Base-by-base conservation (phyloP, 2,797 vertebrate genomes). In the Todus mexicanus region DNA sequence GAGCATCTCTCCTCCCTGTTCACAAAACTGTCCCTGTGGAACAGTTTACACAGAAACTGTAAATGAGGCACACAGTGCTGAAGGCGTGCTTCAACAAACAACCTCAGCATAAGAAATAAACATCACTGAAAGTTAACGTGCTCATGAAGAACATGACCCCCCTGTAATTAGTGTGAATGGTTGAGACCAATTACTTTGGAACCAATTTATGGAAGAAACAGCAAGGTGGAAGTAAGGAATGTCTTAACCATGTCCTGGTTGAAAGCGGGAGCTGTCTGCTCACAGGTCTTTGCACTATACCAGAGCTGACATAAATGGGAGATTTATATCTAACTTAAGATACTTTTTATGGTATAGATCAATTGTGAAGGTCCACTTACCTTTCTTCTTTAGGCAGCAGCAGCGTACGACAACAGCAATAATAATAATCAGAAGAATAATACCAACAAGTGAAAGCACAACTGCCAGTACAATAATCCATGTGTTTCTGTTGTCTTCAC, bases 391-490 rank as follows among this genome's bases (percentile, higher is more conserved):
- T 11, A 93, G 47, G 53, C 90, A 97, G 53, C 96, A 96, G 92
- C 94, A 97, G 92, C 96, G 97, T 68, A 97, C 92, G 17, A 97
- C 78, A 12, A 97, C 65, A 21, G 84, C 84, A 68, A 97, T 82
- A 65, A 97, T 12, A 75, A 95, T 9, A 16, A 97, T 63, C 90
- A 98, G 92, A 72, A 97, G 91, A 85, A 97, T 77, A 95, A 97
- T 23, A 89, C 96, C 95, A 90, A 87, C 78, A 40, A 97, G 3
- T 14, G 97, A 95, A 23, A 97, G 50, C 20, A 96, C 96, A 5
- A 97, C 90, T 6, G 97, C 97, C 42, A 98, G 88, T 5, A 93
- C 91, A 47, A 98, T 84, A 77, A 97, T 91, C 96, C 97, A 97
- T 2, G 92, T 95, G 47, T 33, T 97, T 71, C 93, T n/a, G 4